These are phyloP conservation scores for Sebastes hubbsi DNA, from an alignment of 2,797 vertebrate genomes.

Conservation along the genomic window DNA sequence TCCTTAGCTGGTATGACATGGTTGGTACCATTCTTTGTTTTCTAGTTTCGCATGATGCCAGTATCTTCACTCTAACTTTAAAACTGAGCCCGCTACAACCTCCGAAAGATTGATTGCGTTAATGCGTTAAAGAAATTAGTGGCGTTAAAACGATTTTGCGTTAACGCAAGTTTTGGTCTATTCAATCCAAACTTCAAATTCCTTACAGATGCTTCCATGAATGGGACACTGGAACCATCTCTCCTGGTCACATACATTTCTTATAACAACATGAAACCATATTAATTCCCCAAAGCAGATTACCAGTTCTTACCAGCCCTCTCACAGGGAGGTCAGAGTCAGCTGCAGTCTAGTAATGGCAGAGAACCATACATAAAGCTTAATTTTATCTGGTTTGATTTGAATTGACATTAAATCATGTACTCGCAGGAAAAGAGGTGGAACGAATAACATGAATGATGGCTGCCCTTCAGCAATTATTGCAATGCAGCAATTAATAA, in stretches of 20 bases:
- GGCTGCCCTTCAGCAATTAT: not conserved
- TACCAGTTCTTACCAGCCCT: not conserved
- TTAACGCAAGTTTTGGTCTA: not conserved
- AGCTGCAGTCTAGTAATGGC: not conserved
- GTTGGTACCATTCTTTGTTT: too few relatives aligned
- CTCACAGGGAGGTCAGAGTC: not conserved
- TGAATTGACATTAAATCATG: not conserved
- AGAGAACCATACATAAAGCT: not conserved
- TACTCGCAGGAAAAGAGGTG: not conserved
- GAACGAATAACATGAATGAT: not conserved
- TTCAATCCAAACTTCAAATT: not conserved
- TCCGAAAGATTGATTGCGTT: too few relatives aligned
- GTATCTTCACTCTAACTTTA: too few relatives aligned
- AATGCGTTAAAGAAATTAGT: too few relatives aligned
- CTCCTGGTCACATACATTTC: not conserved
- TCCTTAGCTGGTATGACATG: too few relatives aligned
- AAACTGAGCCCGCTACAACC: too few relatives aligned
- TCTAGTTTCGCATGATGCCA: fast-evolving
- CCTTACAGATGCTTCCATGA: not conserved
- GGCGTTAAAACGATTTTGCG: too few relatives aligned
- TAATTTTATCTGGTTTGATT: not conserved
- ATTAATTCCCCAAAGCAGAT: not conserved
- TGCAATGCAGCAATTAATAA: not conserved
- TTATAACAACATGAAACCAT: not conserved
- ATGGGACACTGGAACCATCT: not conserved